Percentiles rank a stretch among this genome's conserved stretches.
Conservation (phyloP, 1,140 invertebrate species). For the Cydia strobilella region DNA sequence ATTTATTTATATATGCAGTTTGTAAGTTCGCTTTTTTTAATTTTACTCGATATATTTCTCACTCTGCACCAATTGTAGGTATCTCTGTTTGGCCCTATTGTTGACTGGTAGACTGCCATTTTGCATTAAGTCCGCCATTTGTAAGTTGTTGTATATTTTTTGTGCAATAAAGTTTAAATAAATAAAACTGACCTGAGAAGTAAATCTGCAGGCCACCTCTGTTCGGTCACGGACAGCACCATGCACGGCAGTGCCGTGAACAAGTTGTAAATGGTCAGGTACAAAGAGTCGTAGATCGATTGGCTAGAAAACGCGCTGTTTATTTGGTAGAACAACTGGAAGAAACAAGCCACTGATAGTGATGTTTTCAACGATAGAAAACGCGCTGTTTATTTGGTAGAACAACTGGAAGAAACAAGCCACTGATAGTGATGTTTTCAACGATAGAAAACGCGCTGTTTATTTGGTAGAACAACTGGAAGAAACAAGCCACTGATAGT, state of each 20-base stretch:
- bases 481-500: conserved; percentile 32
- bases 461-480: conserved; percentile 83
- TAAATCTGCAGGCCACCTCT: conserved; percentile 81
- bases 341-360: conserved; percentile 32
- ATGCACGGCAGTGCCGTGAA: conserved; percentile 86
- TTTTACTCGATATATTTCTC: too few relatives aligned
- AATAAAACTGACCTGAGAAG: conserved; percentile 81
- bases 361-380: too few relatives aligned
- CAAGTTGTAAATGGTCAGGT: conserved; percentile 88
- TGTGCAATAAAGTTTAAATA: too few relatives aligned
- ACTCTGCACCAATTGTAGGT: too few relatives aligned
- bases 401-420: too few relatives aligned
- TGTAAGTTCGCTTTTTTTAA: too few relatives aligned
- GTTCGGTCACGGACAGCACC: conserved; percentile 86
- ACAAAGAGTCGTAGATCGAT: conserved; percentile 87
- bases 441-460: conserved; percentile 80
- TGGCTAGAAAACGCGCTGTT: conserved; percentile 83
- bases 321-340: conserved; percentile 83
- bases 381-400: too few relatives aligned
- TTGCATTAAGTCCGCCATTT: too few relatives aligned
- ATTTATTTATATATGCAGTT: too few relatives aligned
- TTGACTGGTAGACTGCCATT: too few relatives aligned
- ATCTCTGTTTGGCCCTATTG: too few relatives aligned
- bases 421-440: background rate
- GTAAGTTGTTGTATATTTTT: too few relatives aligned